A percentile compares a stretch with the other conserved stretches of the same genome.
Conservation (phyloP, 2,797 vertebrate species). For the Dendrocincla tyrannina region DNA sequence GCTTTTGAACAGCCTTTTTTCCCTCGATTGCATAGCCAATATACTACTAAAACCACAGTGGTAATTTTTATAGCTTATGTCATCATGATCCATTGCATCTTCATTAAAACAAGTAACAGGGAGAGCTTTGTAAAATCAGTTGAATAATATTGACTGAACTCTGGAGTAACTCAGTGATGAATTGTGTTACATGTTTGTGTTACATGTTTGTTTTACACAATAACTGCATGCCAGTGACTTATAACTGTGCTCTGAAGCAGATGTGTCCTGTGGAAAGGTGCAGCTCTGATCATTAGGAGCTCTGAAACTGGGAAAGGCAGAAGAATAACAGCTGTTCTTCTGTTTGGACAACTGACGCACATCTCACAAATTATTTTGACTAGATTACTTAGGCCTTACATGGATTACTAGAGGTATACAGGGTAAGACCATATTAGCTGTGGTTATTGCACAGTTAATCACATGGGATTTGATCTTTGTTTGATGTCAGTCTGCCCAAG, state of each 20-base stretch:
- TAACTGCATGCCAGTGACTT: background rate
- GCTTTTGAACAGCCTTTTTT: background rate
- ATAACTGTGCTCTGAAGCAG: background rate
- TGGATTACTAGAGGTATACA: background rate
- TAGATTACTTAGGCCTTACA: background rate
- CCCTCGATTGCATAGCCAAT: background rate
- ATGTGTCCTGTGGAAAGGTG: accelerated
- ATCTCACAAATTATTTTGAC: background rate
- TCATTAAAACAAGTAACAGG: background rate
- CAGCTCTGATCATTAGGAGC: background rate
- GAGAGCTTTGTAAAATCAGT: background rate
- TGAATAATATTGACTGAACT: background rate
- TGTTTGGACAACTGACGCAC: background rate
- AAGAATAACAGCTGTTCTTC: background rate
- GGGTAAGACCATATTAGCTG: conserved; percentile 6
- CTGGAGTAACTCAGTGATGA: background rate
- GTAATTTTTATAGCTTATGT: background rate
- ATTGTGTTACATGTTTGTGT: background rate
- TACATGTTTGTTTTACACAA: background rate
- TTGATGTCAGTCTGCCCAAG: background rate
- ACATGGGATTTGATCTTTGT: background rate
- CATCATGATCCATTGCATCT: background rate
- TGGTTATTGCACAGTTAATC: conserved; percentile 13
- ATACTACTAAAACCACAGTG: background rate
- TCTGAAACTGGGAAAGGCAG: background rate